Conservation (phyloP, 2,797 vertebrate genomes). For the Phyllotis vaccarum region DNA sequence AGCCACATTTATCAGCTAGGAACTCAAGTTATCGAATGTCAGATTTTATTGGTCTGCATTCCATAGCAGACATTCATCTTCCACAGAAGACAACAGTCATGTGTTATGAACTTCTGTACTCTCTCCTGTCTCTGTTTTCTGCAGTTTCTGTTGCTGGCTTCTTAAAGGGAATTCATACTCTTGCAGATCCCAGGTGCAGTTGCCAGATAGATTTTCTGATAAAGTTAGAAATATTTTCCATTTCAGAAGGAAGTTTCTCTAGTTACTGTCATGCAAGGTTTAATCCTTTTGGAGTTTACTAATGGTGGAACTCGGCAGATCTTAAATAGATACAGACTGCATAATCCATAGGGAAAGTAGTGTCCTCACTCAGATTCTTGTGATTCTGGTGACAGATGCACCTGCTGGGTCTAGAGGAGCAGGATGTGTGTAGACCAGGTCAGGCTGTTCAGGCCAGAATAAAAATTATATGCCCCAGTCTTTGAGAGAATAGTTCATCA, state of each 20-base stretch:
- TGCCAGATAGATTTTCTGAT: background rate
- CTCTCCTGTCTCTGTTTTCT: background rate
- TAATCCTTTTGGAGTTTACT: background rate
- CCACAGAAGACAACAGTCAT: background rate
- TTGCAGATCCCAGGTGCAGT: background rate
- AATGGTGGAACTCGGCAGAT: background rate
- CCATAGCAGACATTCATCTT: constrained; percentile 9
- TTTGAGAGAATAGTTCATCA: background rate
- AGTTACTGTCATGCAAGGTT: background rate
- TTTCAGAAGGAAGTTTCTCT: constrained; percentile 9
- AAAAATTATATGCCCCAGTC: background rate
- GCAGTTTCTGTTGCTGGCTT: constrained; percentile 24
- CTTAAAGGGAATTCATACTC: constrained; percentile 21
- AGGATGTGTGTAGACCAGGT: background rate
- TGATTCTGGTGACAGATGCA: background rate
- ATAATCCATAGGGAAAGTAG: background rate
- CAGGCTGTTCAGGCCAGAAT: background rate
- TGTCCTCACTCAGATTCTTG: background rate
- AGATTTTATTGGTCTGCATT: constrained; percentile 52
- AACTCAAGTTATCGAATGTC: constrained; percentile 48
- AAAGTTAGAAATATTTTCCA: constrained; percentile 8
- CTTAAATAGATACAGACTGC: background rate
- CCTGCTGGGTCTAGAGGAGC: background rate
- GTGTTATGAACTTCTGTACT: background rate
- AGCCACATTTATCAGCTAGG: constrained; percentile 8